Percentiles rank a stretch among this genome's conserved stretches.
Evolutionary conservation across 2,113 vertebrate species (phyloP).

Genomic region (Stegostoma tigrinum): DNA sequence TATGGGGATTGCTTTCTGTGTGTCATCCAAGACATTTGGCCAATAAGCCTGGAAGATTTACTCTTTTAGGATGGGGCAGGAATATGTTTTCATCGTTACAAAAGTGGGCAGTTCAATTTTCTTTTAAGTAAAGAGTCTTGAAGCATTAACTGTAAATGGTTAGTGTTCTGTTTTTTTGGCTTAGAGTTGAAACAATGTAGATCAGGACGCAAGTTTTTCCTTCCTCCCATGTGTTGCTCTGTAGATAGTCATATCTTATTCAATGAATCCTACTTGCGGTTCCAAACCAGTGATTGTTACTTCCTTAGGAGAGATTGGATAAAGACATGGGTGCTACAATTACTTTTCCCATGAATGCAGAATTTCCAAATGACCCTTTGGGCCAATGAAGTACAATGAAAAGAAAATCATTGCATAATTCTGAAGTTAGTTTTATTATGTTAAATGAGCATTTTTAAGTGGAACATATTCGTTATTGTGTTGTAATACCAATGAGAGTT

Average conservation of each 20-base stretch:
- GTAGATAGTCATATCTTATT: background rate
- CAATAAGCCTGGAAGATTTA: background rate
- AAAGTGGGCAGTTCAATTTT: background rate
- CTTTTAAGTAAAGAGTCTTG: background rate
- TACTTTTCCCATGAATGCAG: background rate
- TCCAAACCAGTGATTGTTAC: background rate
- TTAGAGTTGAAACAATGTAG: background rate
- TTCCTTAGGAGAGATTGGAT: background rate
- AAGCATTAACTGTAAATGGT: background rate
- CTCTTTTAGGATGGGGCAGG: background rate
- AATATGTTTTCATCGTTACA: background rate
- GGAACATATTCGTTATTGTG: background rate
- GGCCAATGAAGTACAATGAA: background rate
- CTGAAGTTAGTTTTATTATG: background rate
- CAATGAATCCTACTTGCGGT: background rate
- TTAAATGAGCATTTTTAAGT: background rate
- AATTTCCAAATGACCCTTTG: background rate
- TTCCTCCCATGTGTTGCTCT: background rate
- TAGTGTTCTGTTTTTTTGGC: background rate
- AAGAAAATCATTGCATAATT: background rate
- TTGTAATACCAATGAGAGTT: background rate
- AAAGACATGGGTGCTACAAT: background rate
- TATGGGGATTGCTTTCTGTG: background rate
- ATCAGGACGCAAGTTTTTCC: constrained; percentile 7
- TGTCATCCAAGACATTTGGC: background rate